Base-by-base conservation (phyloP, 2,888 invertebrate species). In the Scaptomyza caliginosa region DNA sequence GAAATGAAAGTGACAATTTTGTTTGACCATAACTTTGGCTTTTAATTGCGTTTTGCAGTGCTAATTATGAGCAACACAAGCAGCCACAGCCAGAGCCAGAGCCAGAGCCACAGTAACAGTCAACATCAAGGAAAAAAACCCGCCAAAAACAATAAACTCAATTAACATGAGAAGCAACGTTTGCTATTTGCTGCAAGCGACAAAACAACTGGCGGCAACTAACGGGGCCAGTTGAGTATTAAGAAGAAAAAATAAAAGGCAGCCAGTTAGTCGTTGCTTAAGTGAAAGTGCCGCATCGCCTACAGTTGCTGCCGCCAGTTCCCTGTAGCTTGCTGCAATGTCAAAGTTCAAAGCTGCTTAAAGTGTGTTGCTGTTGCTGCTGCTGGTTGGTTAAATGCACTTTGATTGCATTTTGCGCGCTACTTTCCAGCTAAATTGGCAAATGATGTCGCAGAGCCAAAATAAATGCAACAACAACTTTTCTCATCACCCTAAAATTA, bases 281-380 rank as follows among this genome's bases (percentile, higher is more conserved):
- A 83, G 82, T 82, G 86, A 82, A 82, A 82, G 82, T 82, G 75
- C 67, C 54, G 69, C 80, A 32, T 42, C 11, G 48, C 54, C 46
- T 19, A 7, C 10, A 39, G 45, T 46, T 50, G 52, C 36, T 54
- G 49, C 40, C 46, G 45, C 38, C 34, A 7, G 34, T 34, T 34
- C 34, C 16, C 30, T 34, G 16, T 34, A 3, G 34, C 16, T 34
- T 43, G 52, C 38, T 60, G 83, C 68, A 67, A 59, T 70, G 86
- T 81, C 86, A 81, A 77, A 85, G 81, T 76, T 86, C 87, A 76
- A 36, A 48, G 24, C n/a, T n/a, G n/a, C n/a, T n/a, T n/a, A n/a
- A n/a, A n/a, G n/a, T n/a, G n/a, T n/a, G n/a, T 48, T 65, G 39
- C 30, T 26, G 23, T 34, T 11, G 38, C 10, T 19, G 23, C 19